Percentiles rank a stretch among this genome's conserved stretches.
phyloP scores from a whole-genome alignment of 2,113 vertebrate genomes.

The Microcebus murinus region DNA sequence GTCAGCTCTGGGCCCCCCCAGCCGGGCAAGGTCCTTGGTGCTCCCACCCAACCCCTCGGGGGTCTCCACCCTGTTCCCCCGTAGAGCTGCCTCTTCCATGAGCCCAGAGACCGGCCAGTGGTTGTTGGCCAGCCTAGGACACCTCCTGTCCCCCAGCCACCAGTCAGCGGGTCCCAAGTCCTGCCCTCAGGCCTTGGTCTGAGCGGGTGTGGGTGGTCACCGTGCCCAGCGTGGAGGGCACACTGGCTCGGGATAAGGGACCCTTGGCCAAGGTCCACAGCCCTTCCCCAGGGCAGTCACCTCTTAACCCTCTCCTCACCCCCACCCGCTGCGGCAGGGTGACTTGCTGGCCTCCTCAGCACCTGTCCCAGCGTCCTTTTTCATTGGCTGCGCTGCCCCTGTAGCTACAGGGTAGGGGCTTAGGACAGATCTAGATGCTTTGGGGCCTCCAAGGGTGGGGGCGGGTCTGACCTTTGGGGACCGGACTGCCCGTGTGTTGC shows the following conservation, averaged over 20 bases:
- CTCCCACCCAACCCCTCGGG: background rate
- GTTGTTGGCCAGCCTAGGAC: background rate
- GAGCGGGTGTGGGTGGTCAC: background rate
- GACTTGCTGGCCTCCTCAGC: background rate
- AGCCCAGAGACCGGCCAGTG: background rate
- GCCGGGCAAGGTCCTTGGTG: fast-evolving
- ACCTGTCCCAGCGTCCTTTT: too few species aligned
- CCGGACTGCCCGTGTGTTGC: conserved; percentile 69
- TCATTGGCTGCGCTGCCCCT: background rate
- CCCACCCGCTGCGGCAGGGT: too few species aligned
- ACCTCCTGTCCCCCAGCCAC: fast-evolving
- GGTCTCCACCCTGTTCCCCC: too few species aligned
- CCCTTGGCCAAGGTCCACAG: background rate
- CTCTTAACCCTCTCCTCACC: background rate
- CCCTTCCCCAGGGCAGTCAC: background rate
- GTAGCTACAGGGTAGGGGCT: background rate
- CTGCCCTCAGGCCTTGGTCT: fast-evolving
- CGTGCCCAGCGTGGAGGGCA: background rate
- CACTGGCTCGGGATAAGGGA: background rate
- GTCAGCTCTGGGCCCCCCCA: conserved; percentile 79
- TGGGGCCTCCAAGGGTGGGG: background rate
- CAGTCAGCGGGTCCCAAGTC: background rate
- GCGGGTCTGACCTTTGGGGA: background rate
- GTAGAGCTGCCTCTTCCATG: background rate
- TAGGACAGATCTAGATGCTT: background rate